Evolutionary conservation across 2,888 invertebrate species (phyloP), one percentile per base, ranked within the genome.

Genomic region (Ectemnius lituratus): DNA sequence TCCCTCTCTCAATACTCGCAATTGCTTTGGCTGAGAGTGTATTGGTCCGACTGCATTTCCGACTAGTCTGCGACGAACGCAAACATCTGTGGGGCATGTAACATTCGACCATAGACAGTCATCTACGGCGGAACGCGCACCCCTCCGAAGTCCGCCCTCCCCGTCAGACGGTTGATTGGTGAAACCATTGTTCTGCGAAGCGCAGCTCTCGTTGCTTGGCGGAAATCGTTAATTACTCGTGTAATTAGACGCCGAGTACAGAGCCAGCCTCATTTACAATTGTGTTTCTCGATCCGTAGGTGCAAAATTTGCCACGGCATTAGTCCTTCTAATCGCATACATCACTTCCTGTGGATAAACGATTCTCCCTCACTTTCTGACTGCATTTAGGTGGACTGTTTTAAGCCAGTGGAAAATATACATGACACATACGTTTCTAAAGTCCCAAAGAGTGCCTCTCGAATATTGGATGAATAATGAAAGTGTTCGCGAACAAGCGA

Each of bases 181-280:
- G 74, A 63, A 73, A 75, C 70, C 75, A 79, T 80, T 78, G 75
- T 80, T 79, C 67, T 64, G 62, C 27, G 70, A 68, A 76, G 69
- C 78, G 63, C 64, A 67, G 77, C 64, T 62, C 69, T 70, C 73
- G 69, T 73, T 73, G 75, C 75, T 79, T 73, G 67, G 78, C 73
- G 79, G 73, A 79, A 79, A 78, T 78, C 79, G 75, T 80, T 79
- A 75, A 80, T 80, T 80, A 78, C 75, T 78, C 80, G 73, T 67
- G 71, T 80, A 80, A 80, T 80, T 80, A 75, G 71, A 75, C 72
- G 61, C 58, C 65, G n/a, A 63, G 70, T 59, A 37, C 37, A 37
- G 37, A 37, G 37, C 37, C 37, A 37, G 73, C 69, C 73, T 78
- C 78, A 73, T 79, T 79, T 70, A 49, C 75, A 68, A 73, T 58